Evolutionary conservation across 2,113 vertebrate species (phyloP).

Genomic region (Phoxinus phoxinus): DNA sequence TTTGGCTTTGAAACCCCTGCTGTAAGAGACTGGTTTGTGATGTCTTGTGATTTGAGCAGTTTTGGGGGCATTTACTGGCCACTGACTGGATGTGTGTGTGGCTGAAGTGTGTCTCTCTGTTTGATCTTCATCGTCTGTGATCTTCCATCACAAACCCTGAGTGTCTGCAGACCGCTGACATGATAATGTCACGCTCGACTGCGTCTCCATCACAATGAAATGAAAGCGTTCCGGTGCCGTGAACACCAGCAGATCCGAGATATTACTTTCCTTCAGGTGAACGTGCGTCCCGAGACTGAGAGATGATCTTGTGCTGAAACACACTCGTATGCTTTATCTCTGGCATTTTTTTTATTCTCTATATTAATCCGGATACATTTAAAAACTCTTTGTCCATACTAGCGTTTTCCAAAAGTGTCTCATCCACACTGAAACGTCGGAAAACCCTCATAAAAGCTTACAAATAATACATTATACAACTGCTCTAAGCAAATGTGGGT

Average conservation of each 20-base stretch:
- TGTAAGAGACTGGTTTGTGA: neutral
- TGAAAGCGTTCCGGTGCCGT: neutral
- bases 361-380: too few species aligned
- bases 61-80: neutral
- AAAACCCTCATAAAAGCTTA: too few species aligned
- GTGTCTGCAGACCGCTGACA: neutral
- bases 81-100: neutral
- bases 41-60: neutral
- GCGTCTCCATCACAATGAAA: constrained; percentile 6
- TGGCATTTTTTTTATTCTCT: too few species aligned
- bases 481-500: too few species aligned
- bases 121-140: constrained; percentile 3
- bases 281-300: neutral
- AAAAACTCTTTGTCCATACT: too few species aligned
- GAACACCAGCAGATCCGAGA: neutral
- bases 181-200: neutral
- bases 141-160: constrained; percentile 1
- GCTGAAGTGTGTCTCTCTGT: neutral
- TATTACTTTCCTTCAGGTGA: neutral
- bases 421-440: too few species aligned
- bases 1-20: neutral
- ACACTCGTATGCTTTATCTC: too few species aligned
- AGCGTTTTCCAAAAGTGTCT: too few species aligned
- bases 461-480: too few species aligned
- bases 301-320: neutral